Percentiles rank a stretch among this genome's conserved stretches.
Conservation (phyloP, 64 coral and sea anemone genomes). For the Actinia tenebrosa region DNA sequence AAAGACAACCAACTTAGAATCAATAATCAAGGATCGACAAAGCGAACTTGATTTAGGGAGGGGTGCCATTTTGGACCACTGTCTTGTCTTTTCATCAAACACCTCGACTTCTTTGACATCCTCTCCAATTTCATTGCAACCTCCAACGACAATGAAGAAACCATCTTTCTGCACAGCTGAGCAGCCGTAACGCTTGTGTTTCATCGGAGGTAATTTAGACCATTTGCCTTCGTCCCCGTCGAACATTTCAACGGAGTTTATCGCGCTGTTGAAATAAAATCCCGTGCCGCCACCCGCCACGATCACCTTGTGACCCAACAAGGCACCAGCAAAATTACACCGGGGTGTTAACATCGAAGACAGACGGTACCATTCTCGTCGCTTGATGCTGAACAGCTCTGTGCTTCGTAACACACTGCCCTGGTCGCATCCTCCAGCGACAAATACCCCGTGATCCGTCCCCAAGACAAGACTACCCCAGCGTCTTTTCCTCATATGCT, state of each 20-base stretch:
- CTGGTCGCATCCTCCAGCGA: slow-evolving; percentile 78
- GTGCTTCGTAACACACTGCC: slow-evolving; percentile 71
- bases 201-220: slow-evolving; percentile 53
- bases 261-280: slow-evolving; percentile 92
- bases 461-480: slow-evolving; percentile 62
- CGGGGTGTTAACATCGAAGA: slow-evolving; percentile 58
- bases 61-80: slow-evolving; percentile 58
- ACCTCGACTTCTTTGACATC: slow-evolving; percentile 72
- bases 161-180: slow-evolving; percentile 51
- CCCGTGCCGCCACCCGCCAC: slow-evolving; percentile 63
- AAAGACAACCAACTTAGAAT: slow-evolving; percentile 67
- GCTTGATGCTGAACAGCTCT: slow-evolving; percentile 72
- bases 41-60: slow-evolving; percentile 50
- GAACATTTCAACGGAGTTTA: slow-evolving; percentile 65
- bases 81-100: slow-evolving; percentile 28
- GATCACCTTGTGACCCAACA: slow-evolving; percentile 62
- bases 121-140: slow-evolving; percentile 63
- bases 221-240: slow-evolving; percentile 74
- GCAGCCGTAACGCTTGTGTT: slow-evolving; percentile 73
- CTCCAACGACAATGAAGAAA: slow-evolving; percentile 63
- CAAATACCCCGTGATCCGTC: slow-evolving; percentile 79
- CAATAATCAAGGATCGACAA: slow-evolving; percentile 64
- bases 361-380: slow-evolving; percentile 72
- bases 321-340: slow-evolving; percentile 78
- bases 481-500: slow-evolving; percentile 78